Evolutionary conservation across 2,797 vertebrate species (phyloP), one percentile per base, ranked within the genome.

Genomic region (Pelochelys cantorii): DNA sequence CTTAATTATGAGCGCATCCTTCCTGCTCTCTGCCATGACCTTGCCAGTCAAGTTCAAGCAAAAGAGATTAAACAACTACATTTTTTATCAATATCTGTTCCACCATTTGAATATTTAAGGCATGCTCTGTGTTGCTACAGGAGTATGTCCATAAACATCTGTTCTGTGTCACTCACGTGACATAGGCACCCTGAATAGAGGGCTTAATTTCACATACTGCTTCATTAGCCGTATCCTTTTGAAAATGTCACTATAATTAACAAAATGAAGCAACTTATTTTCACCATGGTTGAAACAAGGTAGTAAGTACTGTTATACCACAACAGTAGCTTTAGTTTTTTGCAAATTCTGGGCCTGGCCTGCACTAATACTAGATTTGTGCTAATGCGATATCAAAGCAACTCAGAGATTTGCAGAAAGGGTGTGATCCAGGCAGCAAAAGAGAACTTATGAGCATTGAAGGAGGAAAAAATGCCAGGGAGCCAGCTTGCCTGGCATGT

Each of bases 61-160:
- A 83, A 59, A 85, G 62, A 85, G 23, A 83, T 86, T 91, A 68
- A 37, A 48, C 12, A 29, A 48, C 62, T 83, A 83, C n/a, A 48
- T 74, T 90, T 96, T 95, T 74, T 91, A 95, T 55, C 54, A 54
- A 81, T 71, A 91, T 15, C 60, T 90, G 86, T 86, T 81, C 81
- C 81, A 65, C 86, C 85, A 78, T 74, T 82, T 65, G 65, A 78
- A 85, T 83, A 90, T 85, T 81, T 91, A 84, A 78, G 81, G 85
- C 81, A 53, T 74, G 20, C 22, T 12, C 52, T 86, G 79, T 53
- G n/a, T 42, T 27, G 37, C 3, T 52, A 56, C 83, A 74, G 59
- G 77, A 31, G 78, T 86, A 83, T 55, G 79, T 91, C 83, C 12
- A 37, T 75, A 75, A 75, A 37, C 34, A 48, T 75, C 11, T 48